Evolutionary conservation across 2,888 invertebrate genomes (phyloP).

Genomic region (Phragmatobia fuliginosa): DNA sequence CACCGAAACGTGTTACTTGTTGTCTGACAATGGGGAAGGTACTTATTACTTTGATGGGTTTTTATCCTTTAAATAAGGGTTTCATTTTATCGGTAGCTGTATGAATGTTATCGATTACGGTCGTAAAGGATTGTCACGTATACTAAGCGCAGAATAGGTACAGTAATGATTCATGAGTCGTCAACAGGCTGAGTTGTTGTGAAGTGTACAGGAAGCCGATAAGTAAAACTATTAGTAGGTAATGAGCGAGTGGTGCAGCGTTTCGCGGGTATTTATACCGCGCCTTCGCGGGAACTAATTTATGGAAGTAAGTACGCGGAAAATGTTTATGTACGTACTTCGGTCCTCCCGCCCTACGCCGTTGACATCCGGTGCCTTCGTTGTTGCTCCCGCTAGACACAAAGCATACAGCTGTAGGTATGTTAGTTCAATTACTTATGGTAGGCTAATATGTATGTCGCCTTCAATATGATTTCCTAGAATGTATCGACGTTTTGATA

Average conservation of each 20-base stretch:
- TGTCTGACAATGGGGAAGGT: slow-evolving; percentile 59
- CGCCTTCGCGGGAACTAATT: slow-evolving; percentile 84
- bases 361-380: slow-evolving; percentile 80
- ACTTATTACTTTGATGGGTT: slow-evolving; percentile 77
- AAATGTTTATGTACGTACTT: slow-evolving; percentile 83
- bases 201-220: slow-evolving; percentile 75
- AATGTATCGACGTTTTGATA: slow-evolving; percentile 6
- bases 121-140: slow-evolving; percentile 46
- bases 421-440: slow-evolving; percentile 15
- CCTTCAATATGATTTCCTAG: slow-evolving; percentile 8
- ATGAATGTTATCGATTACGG: slow-evolving; percentile 42
- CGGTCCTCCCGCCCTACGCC: slow-evolving; percentile 66
- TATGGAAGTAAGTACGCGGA: slow-evolving; percentile 86
- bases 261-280: slow-evolving; percentile 83
- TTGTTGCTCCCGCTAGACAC: slow-evolving; percentile 56
- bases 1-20: slow-evolving; percentile 66
- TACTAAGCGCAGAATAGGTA: slow-evolving; percentile 27
- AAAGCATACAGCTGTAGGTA: slow-evolving; percentile 45
- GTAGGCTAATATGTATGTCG: slow-evolving; percentile 8
- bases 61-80: slow-evolving; percentile 60
- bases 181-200: slow-evolving; percentile 59
- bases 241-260: slow-evolving; percentile 78
- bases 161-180: slow-evolving; percentile 50
- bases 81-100: slow-evolving; percentile 42
- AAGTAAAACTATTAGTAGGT: slow-evolving; percentile 83